These are phyloP conservation scores for Vicugna pacos DNA, from an alignment of 2,113 vertebrate genomes.

Conservation along the genomic window DNA sequence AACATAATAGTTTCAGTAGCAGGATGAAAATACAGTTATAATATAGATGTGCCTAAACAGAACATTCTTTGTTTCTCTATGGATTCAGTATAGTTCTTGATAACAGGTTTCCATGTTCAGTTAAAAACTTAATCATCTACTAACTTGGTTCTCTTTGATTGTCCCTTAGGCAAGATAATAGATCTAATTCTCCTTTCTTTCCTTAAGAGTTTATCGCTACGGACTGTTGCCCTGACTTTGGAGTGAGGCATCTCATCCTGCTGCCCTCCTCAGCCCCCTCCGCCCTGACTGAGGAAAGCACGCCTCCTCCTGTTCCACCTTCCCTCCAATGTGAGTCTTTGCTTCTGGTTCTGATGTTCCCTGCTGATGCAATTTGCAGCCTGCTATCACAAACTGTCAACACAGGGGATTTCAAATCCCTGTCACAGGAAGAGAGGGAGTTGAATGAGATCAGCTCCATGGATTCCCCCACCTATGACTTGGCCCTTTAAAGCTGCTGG, in stretches of 20 bases:
- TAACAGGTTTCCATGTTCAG: background rate
- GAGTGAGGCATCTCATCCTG: background rate
- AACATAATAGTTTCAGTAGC: background rate
- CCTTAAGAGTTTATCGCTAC: background rate
- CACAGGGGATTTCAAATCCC: background rate
- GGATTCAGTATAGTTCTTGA: background rate
- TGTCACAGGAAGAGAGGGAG: background rate
- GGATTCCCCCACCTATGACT: background rate
- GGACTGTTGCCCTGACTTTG: background rate
- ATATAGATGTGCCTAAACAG: background rate
- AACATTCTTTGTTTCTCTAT: background rate
- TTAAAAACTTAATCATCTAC: background rate
- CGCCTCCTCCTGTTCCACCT: background rate
- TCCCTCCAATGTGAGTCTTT: background rate
- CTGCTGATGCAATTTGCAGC: background rate
- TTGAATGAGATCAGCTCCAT: background rate
- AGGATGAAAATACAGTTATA: background rate
- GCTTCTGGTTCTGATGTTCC: background rate
- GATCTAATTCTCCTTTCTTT: background rate
- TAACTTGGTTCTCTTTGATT: background rate
- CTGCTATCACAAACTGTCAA: background rate
- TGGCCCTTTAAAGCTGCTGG: background rate
- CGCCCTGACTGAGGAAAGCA: background rate
- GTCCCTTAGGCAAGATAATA: background rate
- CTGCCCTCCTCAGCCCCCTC: background rate